phyloP scores from a whole-genome alignment of 2,797 vertebrate genomes.

The Anniella stebbinsi region DNA sequence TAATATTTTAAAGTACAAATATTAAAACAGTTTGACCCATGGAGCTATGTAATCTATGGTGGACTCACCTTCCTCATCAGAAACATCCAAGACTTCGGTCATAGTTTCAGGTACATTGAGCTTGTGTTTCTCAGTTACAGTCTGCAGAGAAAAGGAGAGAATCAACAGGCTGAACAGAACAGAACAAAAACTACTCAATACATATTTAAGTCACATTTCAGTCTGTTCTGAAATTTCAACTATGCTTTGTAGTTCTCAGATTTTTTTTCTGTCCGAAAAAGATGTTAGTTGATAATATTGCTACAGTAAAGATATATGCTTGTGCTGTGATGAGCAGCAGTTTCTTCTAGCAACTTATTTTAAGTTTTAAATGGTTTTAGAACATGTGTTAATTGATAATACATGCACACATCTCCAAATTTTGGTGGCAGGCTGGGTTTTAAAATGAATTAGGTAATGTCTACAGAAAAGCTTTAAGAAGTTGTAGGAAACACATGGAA shows the following conservation, averaged over 20 bases:
- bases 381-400: slow-evolving; percentile 43
- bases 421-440: slow-evolving; percentile 50
- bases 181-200: slow-evolving; percentile 36
- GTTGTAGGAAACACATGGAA: slow-evolving; percentile 57
- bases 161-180: neutral
- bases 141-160: slow-evolving; percentile 78
- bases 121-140: slow-evolving; percentile 98
- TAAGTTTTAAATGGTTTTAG: slow-evolving; percentile 31
- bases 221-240: neutral
- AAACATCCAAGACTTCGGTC: slow-evolving; percentile 97
- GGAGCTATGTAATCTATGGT: rapidly evolving
- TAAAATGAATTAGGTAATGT: slow-evolving; percentile 65
- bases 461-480: slow-evolving; percentile 66
- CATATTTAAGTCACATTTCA: neutral
- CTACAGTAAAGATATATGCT: slow-evolving; percentile 27
- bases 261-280: slow-evolving; percentile 22
- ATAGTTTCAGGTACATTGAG: slow-evolving; percentile 98
- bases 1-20: neutral
- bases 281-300: slow-evolving; percentile 16
- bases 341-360: slow-evolving; percentile 16
- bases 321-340: slow-evolving; percentile 14
- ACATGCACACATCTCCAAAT: slow-evolving; percentile 45
- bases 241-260: neutral
- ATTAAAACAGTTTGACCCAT: neutral
- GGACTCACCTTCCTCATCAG: slow-evolving; percentile 95